Percentiles rank a stretch among this genome's conserved stretches.
These are phyloP conservation scores for Leptopilina syphax DNA, from an alignment of 2,888 invertebrate genomes.

Conservation along the genomic window DNA sequence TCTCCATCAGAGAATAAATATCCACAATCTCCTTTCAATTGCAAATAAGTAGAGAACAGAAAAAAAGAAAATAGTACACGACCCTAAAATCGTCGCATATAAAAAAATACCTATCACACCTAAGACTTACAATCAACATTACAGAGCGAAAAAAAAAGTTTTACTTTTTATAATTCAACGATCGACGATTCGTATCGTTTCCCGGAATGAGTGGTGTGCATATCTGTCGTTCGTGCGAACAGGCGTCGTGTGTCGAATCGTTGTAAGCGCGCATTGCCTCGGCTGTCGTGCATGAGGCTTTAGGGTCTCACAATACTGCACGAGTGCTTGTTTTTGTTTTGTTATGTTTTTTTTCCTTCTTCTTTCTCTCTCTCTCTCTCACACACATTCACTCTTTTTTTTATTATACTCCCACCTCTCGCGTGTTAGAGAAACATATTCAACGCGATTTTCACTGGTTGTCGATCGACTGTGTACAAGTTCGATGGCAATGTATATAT, in stretches of 20 bases:
- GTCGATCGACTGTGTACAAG: constrained; percentile 28
- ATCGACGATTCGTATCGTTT: constrained; percentile 29
- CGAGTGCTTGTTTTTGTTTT: constrained; percentile 5
- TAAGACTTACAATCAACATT: no score
- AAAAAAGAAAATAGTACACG: neutral
- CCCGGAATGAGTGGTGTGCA: constrained; percentile 10
- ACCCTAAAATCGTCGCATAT: no score
- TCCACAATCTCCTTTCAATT: neutral
- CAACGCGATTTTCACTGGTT: constrained; percentile 48
- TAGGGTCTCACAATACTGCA: constrained; percentile 27
- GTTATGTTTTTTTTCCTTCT: no score
- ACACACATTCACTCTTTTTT: neutral
- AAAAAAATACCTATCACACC: no score
- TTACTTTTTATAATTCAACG: constrained; percentile 13
- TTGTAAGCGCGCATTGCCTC: constrained; percentile 19
- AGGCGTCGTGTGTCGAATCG: constrained; percentile 30
- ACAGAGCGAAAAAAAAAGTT: neutral
- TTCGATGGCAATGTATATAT: neutral
- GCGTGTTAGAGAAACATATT: constrained; percentile 60
- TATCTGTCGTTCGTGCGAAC: constrained; percentile 33
- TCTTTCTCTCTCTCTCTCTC: constrained; percentile 38
- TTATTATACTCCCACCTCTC: constrained; percentile 43
- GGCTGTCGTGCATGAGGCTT: constrained; percentile 21
- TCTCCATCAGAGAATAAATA: neutral
- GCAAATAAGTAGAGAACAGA: neutral